phyloP scores from a whole-genome alignment of 2,797 vertebrate species.

The Dendrocincla fuliginosa region DNA sequence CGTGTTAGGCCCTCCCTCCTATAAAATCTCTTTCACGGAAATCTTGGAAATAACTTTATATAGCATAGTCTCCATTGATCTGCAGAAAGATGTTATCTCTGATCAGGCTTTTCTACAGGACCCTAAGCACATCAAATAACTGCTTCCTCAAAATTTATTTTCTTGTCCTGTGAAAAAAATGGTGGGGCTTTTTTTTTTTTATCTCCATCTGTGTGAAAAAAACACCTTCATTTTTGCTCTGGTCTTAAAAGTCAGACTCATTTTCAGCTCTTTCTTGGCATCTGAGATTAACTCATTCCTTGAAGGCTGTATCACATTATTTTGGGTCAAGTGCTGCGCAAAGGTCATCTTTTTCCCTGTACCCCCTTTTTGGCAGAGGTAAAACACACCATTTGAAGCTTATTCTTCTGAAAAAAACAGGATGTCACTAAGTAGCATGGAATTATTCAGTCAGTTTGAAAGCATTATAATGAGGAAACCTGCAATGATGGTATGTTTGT shows the following conservation, averaged over 20 bases:
- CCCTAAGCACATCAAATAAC: not conserved
- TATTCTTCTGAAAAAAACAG: not conserved
- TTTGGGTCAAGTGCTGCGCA: not conserved
- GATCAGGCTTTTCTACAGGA: not conserved
- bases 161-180: not conserved
- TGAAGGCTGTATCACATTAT: not conserved
- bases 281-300: not conserved
- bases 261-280: not conserved
- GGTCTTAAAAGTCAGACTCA: not conserved
- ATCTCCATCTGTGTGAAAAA: not conserved
- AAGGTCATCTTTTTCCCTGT: not conserved
- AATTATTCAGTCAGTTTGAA: not conserved
- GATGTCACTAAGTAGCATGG: not conserved
- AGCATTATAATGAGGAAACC: not conserved
- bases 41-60: not conserved
- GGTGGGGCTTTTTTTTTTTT: fast-evolving
- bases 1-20: too few relatives aligned
- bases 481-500: not conserved
- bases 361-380: not conserved
- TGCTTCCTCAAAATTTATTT: not conserved
- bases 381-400: not conserved
- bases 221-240: not conserved
- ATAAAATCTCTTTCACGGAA: not conserved
- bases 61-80: not conserved
- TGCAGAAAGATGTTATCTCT: not conserved